Evolutionary conservation across 1,140 invertebrate genomes (phyloP).

Genomic region (Chironomus tepperi): DNA sequence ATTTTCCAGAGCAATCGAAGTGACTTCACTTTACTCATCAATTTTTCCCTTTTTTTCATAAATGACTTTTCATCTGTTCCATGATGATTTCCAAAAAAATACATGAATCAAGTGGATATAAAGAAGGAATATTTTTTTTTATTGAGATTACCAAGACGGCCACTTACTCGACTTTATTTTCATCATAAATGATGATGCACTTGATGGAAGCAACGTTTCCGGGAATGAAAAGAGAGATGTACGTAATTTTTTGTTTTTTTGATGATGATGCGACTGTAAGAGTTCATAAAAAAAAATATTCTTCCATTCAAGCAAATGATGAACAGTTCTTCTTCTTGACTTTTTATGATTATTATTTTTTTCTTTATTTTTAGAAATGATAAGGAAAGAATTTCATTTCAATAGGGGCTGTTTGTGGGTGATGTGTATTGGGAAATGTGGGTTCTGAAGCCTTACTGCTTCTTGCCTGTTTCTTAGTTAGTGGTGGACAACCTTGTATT

Average conservation of each 20-base stretch:
- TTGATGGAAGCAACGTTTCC: neutral
- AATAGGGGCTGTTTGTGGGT: no score
- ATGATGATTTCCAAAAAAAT: neutral
- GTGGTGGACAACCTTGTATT: no score
- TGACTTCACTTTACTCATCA: no score
- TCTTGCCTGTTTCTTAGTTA: no score
- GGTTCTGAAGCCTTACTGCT: no score
- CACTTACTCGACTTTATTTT: conserved; percentile 13
- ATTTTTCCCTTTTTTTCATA: no score
- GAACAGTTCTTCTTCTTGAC: neutral
- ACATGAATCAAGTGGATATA: neutral
- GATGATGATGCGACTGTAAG: neutral
- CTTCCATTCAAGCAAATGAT: neutral
- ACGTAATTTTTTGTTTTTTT: neutral
- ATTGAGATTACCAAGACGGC: neutral
- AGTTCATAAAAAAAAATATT: neutral
- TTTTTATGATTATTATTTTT: neutral
- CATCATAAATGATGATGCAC: conserved; percentile 2
- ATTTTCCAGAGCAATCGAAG: no score
- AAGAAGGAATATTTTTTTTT: neutral
- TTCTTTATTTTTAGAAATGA: neutral
- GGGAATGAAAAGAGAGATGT: neutral
- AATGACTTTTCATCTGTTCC: no score
- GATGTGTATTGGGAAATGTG: no score
- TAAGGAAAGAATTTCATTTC: neutral